phyloP scores from a whole-genome alignment of 2,797 vertebrate species.

The Pipistrellus nathusii region DNA sequence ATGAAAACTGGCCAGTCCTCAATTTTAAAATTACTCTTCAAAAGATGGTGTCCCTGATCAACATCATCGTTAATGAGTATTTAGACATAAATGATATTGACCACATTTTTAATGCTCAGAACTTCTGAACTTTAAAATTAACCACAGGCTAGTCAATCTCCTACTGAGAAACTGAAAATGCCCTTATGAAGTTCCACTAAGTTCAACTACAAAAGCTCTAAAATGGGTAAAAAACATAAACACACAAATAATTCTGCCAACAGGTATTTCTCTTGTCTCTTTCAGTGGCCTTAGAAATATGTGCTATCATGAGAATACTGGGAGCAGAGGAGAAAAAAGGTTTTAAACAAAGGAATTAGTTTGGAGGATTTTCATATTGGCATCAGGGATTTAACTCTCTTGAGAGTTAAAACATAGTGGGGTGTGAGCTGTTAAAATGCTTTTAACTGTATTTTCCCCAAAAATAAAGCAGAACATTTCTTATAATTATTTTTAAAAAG shows the following conservation, averaged over 20 bases:
- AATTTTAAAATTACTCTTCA: slow-evolving; percentile 5
- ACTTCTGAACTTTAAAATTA: slow-evolving; percentile 24
- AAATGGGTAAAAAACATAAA: not conserved
- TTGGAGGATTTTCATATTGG: slow-evolving; percentile 38
- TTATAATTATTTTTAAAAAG: slow-evolving; percentile 63
- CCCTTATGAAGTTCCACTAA: not conserved
- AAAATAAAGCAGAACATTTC: slow-evolving; percentile 61
- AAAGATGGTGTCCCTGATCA: slow-evolving; percentile 57
- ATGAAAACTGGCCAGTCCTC: slow-evolving; percentile 43
- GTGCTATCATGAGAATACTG: not conserved
- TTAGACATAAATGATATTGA: not conserved
- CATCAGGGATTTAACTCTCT: slow-evolving; percentile 12
- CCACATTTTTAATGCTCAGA: not conserved
- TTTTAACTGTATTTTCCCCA: slow-evolving; percentile 14
- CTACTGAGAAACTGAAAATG: slow-evolving; percentile 41
- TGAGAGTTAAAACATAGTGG: not conserved
- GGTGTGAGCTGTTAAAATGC: slow-evolving; percentile 40
- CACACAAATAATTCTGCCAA: not conserved
- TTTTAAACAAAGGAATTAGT: slow-evolving; percentile 23
- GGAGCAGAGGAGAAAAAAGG: not conserved
- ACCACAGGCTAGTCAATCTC: not conserved
- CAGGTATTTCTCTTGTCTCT: not conserved
- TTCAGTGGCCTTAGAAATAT: not conserved
- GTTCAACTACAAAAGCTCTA: slow-evolving; percentile 38
- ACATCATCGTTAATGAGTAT: not conserved